Percentiles rank a stretch among this genome's conserved stretches.
phyloP scores from a whole-genome alignment of 53 echinoderm and acorn worm genomes.

The Glandiceps talaboti region DNA sequence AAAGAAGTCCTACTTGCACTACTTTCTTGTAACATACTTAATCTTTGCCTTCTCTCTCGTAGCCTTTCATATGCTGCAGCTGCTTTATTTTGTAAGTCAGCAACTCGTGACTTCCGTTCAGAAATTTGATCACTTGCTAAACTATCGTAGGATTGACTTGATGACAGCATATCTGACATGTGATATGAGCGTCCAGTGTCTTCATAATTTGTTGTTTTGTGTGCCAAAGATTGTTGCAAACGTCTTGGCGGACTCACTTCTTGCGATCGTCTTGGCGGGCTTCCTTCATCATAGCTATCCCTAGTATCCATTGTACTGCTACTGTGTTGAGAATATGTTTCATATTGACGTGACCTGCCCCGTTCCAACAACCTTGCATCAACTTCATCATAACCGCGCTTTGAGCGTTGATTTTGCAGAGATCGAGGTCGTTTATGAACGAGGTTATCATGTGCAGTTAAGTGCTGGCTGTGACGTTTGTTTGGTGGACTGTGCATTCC shows the following conservation, averaged over 20 bases:
- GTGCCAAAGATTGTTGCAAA: conserved; percentile 8
- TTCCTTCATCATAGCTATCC: conserved; percentile 28
- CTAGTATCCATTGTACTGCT: conserved; percentile 60
- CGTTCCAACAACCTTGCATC: conserved; percentile 1
- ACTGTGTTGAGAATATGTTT: conserved; percentile 40
- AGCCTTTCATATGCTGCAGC: conserved; percentile 80
- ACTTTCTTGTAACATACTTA: conserved; percentile 49
- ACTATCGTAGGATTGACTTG: conserved; percentile 6
- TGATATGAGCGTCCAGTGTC: conserved; percentile 76
- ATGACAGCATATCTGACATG: conserved; percentile 90
- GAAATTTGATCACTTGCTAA: background rate
- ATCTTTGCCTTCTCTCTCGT: conserved; percentile 58
- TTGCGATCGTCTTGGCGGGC: conserved; percentile 13
- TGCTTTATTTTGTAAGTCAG: conserved; percentile 7
- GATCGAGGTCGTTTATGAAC: conserved; percentile 59
- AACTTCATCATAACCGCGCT: conserved; percentile 22
- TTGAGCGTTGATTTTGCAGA: background rate
- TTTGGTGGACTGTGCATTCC: conserved; percentile 6
- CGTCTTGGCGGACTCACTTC: conserved; percentile 11
- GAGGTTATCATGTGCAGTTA: conserved; percentile 11
- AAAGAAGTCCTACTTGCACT: background rate
- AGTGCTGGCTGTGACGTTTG: conserved; percentile 2
- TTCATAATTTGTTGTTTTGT: conserved; percentile 19
- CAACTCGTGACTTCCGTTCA: background rate
- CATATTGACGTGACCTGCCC: background rate